These are phyloP conservation scores for Chelonus insularis DNA, from an alignment of 1,140 invertebrate genomes.

Conservation along the genomic window DNA sequence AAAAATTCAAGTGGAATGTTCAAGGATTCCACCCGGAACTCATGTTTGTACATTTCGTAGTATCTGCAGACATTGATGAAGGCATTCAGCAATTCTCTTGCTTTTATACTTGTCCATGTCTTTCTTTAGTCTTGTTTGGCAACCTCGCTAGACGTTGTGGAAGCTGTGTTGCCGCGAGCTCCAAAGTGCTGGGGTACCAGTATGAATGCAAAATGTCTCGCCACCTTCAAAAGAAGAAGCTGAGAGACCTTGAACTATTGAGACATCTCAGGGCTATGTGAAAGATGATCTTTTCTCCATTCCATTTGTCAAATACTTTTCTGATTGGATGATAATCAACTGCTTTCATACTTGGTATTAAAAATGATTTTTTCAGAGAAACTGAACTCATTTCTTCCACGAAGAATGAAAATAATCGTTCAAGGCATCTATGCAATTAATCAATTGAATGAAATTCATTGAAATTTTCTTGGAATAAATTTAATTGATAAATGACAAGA, in stretches of 20 bases:
- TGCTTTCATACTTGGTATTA: too few relatives aligned
- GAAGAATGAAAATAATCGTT: too few relatives aligned
- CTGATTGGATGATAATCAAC: neutral
- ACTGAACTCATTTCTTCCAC: too few relatives aligned
- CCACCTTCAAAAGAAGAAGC: neutral
- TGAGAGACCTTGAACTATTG: constrained; percentile 24
- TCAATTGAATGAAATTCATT: too few relatives aligned
- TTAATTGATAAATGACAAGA: too few relatives aligned
- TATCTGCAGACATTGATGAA: neutral
- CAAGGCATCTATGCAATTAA: too few relatives aligned
- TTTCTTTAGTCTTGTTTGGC: constrained; percentile 12
- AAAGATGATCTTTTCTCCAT: neutral
- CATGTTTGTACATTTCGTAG: neutral
- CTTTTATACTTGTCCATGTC: neutral
- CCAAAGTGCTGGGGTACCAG: neutral
- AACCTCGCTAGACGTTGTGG: constrained; percentile 23
- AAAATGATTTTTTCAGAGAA: too few relatives aligned
- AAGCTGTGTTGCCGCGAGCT: constrained; percentile 21
- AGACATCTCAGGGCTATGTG: constrained; percentile 17
- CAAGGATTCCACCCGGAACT: constrained; percentile 15
- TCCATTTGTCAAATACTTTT: neutral
- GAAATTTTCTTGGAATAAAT: too few relatives aligned
- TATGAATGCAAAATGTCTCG: constrained; percentile 24
- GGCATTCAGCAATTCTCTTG: neutral
- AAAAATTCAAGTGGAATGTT: neutral